Evolutionary conservation across 2,797 vertebrate species (phyloP), one percentile per base, ranked within the genome.

Genomic region (Syngnathus acus): DNA sequence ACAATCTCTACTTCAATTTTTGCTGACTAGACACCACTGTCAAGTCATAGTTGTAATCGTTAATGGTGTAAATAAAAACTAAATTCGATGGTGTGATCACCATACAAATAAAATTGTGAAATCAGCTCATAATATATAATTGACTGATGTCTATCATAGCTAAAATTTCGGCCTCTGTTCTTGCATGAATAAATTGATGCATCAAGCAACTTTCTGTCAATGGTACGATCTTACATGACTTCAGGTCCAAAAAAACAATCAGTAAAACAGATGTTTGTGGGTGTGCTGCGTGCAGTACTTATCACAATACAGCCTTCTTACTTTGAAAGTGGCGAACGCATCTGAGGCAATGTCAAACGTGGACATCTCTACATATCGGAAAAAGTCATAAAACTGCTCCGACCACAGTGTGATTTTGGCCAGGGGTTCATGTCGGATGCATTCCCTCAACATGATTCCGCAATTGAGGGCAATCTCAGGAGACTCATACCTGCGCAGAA

Each of bases 291-390:
- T 26, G 26, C 26, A 26, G 21, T 9, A 54, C n/a, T 21, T 8
- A 38, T 38, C 37, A 9, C 38, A 39, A 38, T 38, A 9, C 17
- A 59, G 17, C 6, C 1, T 2, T 73, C 71, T 91, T 90, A 97
- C 96, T 94, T 98, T 98, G 85, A 98, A 98, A 7, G 96, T 98
- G 84, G 96, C 95, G 76, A 98, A 98, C 0, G 96, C 96, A 62
- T 98, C 95, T 0, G 96, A 98, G 83, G 96, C 96, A 0, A 98
- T 98, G 87, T 98, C 96, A 64, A 98, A 98, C 0, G 96, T 98
- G 68, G 96, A 97, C 95, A 98, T 97, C 86, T 98, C 96, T 69
- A 98, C 96, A 0, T 98, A 98, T 95, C 94, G 92, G 93, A 98
- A 98, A 92, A 98, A 98, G 87, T 98, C 94, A 0, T 98, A 98